phyloP scores from a whole-genome alignment of 2,888 invertebrate genomes.

The Drosophila vallismaia region DNA sequence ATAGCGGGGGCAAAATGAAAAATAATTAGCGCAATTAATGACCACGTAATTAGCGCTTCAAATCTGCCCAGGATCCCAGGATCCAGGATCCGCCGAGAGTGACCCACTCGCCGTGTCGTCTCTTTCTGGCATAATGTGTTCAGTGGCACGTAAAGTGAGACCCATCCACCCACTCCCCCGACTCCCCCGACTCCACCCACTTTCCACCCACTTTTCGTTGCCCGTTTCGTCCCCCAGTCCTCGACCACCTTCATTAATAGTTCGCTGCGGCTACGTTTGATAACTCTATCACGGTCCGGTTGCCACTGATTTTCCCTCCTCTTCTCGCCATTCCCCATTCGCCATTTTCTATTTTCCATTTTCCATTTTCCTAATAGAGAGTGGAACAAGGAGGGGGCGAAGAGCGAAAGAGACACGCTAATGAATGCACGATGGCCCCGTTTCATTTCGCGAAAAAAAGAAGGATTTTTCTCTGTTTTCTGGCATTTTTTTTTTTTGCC shows the following conservation, averaged over 20 bases:
- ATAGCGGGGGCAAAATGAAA: slow-evolving; percentile 62
- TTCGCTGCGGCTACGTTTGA: slow-evolving; percentile 70
- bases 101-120: not conserved
- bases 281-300: slow-evolving; percentile 71
- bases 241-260: slow-evolving; percentile 53
- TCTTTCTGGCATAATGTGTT: slow-evolving; percentile 61
- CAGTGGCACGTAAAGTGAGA: slow-evolving; percentile 62
- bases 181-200: not conserved
- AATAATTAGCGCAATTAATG: slow-evolving; percentile 82
- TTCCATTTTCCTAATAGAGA: slow-evolving; percentile 24
- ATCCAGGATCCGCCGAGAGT: not conserved
- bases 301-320: slow-evolving; percentile 37
- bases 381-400: not conserved
- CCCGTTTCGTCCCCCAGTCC: not conserved
- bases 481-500: not conserved
- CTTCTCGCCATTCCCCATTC: slow-evolving; percentile 7
- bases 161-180: not conserved
- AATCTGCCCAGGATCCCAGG: slow-evolving; percentile 33
- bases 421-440: slow-evolving; percentile 53
- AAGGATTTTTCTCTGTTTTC: not conserved
- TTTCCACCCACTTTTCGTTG: not conserved
- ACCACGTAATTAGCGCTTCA: slow-evolving; percentile 80
- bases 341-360: slow-evolving; percentile 6
- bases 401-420: slow-evolving; percentile 41
- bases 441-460: slow-evolving; percentile 27